Base-by-base conservation (phyloP, 2,888 invertebrate genomes). In the Lycia hirtaria region DNA sequence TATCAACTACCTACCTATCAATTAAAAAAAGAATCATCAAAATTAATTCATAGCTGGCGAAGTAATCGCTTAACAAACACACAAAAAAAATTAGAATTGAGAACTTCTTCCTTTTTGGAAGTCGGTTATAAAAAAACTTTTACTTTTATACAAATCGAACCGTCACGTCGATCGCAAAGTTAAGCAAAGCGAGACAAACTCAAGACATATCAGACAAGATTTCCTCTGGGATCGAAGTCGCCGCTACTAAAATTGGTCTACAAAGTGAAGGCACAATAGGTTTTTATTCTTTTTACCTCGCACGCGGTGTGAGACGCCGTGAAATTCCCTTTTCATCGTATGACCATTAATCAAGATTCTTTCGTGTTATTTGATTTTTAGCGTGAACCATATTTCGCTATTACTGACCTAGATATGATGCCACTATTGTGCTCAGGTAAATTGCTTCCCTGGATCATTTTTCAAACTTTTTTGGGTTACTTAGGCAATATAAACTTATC, bases 221-320 rank as follows among this genome's bases (percentile, higher is more conserved):
- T 87, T 85, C 85, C 83, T 82, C 64, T 47, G 85, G 87, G 75
- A 81, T 83, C 79, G 78, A 75, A 81, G 77, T 82, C 80, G 77
- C 75, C 76, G 76, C 69, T 65, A 75, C 81, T 80, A 80, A 84
- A 86, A 86, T 85, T 85, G 83, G 81, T 81, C 78, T 78, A 81
- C 76, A 81, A 83, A 82, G 82, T 81, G 76, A 83, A 80, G 77
- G 79, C 70, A 79, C 78, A 79, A 81, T 79, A 71, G 80, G 67
- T 76, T 81, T 66, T 78, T 77, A 71, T 81, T 74, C 72, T 75
- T 80, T 80, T 77, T 79, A 76, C 73, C 73, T 72, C 65, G 56
- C 63, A 58, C 32, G 48, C 37, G 56, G 53, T 41, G 61, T 51
- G 52, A 54, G 35, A 20, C 48, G 53, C 58, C 44, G 56, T 56